Conservation (phyloP, 1,140 invertebrate genomes). For the Neodiprion fabricii region DNA sequence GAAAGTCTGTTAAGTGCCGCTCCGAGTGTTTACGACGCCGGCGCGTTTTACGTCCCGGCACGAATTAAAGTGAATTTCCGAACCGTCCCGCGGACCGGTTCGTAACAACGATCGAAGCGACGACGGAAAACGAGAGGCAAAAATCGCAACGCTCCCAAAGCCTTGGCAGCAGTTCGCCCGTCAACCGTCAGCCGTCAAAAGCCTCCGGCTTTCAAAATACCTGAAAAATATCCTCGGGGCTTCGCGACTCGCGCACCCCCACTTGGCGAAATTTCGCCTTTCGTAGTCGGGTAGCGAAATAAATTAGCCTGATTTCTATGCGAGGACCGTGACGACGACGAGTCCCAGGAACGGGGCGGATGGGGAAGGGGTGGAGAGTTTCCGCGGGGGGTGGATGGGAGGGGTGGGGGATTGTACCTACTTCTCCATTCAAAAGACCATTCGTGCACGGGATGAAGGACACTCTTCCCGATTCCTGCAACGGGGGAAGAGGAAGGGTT, state of each 20-base stretch:
- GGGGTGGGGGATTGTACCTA: background rate
- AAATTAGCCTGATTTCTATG: constrained; percentile 7
- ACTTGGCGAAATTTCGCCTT: background rate
- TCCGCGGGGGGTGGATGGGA: background rate
- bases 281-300: background rate
- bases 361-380: background rate
- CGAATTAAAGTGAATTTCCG: background rate
- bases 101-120: background rate
- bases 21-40: background rate
- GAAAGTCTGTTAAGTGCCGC: constrained; percentile 4
- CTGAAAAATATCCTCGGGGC: background rate
- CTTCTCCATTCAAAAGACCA: background rate
- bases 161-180: background rate
- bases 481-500: too few species aligned
- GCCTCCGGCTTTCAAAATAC: background rate
- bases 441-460: background rate
- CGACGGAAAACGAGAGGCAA: background rate
- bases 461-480: too few species aligned
- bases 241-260: background rate
- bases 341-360: background rate
- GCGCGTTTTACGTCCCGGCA: background rate
- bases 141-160: background rate
- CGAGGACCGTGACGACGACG: background rate
- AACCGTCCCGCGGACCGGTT: background rate
- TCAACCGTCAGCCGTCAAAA: background rate